Conservation (phyloP, 2,888 invertebrate genomes). For the Meliscaeva auricollis region DNA sequence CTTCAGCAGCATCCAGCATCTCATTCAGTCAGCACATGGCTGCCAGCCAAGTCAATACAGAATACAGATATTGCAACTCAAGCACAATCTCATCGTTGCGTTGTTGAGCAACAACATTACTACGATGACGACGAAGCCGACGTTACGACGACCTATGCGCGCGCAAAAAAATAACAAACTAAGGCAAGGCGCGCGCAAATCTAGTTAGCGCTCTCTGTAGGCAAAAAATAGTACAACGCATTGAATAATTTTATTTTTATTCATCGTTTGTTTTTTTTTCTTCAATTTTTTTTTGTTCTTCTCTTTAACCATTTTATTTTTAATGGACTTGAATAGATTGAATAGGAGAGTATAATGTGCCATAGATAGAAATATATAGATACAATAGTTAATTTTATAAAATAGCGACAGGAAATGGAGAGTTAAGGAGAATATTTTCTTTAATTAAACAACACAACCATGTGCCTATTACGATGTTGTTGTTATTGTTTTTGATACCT, state of each 20-base stretch:
- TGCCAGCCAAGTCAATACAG: not conserved
- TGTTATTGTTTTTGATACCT: slow-evolving; percentile 3
- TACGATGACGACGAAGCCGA: not conserved
- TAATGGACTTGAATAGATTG: slow-evolving; percentile 77
- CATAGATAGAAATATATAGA: slow-evolving; percentile 38
- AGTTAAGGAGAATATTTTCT: slow-evolving; percentile 78
- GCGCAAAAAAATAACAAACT: slow-evolving; percentile 32
- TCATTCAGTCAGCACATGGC: slow-evolving; percentile 12
- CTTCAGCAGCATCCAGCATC: slow-evolving; percentile 6
- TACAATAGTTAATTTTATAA: slow-evolving; percentile 64
- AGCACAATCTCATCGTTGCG: not conserved
- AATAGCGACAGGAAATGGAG: slow-evolving; percentile 77
- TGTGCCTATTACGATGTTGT: slow-evolving; percentile 55
- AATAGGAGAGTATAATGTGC: slow-evolving; percentile 71
- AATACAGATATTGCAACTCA: too few species aligned
- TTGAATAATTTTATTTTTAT: slow-evolving; percentile 50
- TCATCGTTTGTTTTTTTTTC: slow-evolving; percentile 76
- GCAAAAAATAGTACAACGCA: slow-evolving; percentile 56
- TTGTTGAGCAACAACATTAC: too few species aligned
- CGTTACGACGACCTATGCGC: slow-evolving; percentile 25
- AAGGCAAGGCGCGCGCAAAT: slow-evolving; percentile 49
- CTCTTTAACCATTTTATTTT: slow-evolving; percentile 55
- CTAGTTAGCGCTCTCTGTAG: slow-evolving; percentile 58
- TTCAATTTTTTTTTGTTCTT: slow-evolving; percentile 25
- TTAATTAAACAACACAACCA: slow-evolving; percentile 77